These are phyloP conservation scores for Pinna nobilis DNA, from an alignment of 1,140 invertebrate species.

Conservation along the genomic window DNA sequence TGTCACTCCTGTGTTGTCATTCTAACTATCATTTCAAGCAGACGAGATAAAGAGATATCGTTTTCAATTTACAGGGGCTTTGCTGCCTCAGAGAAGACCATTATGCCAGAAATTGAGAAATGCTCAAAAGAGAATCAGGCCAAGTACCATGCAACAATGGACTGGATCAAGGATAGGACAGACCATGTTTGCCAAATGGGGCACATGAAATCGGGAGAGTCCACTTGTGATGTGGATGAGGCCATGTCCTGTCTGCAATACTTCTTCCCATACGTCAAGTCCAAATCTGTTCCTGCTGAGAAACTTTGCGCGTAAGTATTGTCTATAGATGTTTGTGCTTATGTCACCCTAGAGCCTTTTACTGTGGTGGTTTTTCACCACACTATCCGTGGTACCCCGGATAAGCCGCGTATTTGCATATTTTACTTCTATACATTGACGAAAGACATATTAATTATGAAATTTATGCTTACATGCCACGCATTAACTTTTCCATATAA, in stretches of 20 bases:
- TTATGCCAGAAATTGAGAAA: neutral
- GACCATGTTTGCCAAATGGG: neutral
- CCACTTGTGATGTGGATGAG: constrained; percentile 3
- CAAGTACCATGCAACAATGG: neutral
- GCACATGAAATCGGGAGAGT: neutral
- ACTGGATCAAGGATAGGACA: neutral
- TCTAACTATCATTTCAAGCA: neutral
- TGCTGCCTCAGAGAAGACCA: neutral
- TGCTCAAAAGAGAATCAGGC: neutral
- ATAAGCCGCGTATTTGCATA: too few species aligned
- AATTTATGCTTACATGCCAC: too few species aligned
- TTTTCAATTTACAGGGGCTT: neutral
- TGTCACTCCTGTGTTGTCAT: neutral
- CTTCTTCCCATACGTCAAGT: constrained; percentile 8
- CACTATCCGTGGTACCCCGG: too few species aligned
- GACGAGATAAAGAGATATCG: neutral
- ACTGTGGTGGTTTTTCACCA: too few species aligned
- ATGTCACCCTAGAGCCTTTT: too few species aligned
- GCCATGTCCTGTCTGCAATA: neutral
- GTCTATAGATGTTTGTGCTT: too few species aligned
- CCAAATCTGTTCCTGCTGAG: neutral
- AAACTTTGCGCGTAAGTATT: constrained; percentile 4
- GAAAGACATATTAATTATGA: too few species aligned
- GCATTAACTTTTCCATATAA: too few species aligned
- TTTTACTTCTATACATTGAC: too few species aligned